These are phyloP conservation scores for Arizona elegans DNA, from an alignment of 2,113 vertebrate genomes.

Conservation along the genomic window DNA sequence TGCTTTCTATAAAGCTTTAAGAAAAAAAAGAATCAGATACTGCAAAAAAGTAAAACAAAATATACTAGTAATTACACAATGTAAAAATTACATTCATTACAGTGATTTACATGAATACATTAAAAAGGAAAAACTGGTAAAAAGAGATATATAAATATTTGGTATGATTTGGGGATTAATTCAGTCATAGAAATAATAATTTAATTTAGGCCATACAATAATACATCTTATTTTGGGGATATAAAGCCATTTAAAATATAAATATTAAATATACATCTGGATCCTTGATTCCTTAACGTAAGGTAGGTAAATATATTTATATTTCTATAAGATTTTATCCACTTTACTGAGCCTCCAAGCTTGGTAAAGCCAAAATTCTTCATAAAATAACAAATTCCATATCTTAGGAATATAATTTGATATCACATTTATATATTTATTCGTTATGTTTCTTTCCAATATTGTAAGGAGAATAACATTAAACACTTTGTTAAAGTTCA, in stretches of 20 bases:
- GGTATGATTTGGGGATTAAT: neutral
- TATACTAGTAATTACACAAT: no score
- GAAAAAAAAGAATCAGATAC: no score
- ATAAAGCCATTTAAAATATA: neutral
- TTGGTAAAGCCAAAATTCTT: neutral
- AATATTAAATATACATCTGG: neutral
- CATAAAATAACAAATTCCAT: neutral
- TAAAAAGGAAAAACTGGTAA: neutral
- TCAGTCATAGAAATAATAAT: neutral
- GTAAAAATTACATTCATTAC: no score
- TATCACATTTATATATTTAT: neutral
- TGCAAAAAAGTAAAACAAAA: no score
- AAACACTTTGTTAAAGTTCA: neutral
- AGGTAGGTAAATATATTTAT: neutral
- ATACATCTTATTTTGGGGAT: neutral
- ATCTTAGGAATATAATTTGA: neutral
- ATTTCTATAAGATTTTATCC: no score
- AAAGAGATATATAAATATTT: neutral
- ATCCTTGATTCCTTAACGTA: neutral
- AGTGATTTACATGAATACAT: neutral
- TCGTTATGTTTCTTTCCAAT: neutral
- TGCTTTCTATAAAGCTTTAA: no score
- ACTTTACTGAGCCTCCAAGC: neutral
- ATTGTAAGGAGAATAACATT: neutral
- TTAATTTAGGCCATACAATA: neutral